Percentiles rank a stretch among this genome's conserved stretches.
Evolutionary conservation across 2,888 invertebrate species (phyloP).

Genomic region (Drosophila paucipuncta): DNA sequence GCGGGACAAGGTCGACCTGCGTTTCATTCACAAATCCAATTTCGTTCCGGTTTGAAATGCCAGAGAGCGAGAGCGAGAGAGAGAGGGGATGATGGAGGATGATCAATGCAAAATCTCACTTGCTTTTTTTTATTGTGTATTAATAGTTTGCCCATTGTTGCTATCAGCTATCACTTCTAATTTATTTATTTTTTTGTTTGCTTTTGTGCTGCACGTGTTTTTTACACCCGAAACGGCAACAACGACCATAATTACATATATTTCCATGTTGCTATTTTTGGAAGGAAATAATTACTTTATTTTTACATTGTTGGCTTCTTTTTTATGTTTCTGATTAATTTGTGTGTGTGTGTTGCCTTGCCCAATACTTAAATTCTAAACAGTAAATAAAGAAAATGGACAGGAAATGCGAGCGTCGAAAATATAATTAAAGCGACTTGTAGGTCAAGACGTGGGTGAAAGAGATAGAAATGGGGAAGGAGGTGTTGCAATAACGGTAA

Average conservation of each 20-base stretch:
- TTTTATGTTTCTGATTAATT: conserved; percentile 25
- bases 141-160: conserved; percentile 47
- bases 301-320: conserved; percentile 54
- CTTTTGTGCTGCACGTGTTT: conserved; percentile 47
- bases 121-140: conserved; percentile 40
- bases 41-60: conserved; percentile 59
- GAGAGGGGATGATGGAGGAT: not conserved
- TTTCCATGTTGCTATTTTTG: conserved; percentile 61
- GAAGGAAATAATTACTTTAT: conserved; percentile 77
- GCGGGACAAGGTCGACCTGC: conserved; percentile 40
- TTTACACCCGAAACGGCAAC: conserved; percentile 40
- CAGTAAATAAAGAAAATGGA: conserved; percentile 65
- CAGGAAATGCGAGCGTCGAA: conserved; percentile 70
- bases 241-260: conserved; percentile 17
- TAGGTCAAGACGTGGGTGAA: conserved; percentile 71
- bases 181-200: not conserved
- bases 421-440: conserved; percentile 59
- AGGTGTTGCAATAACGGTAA: conserved; percentile 61
- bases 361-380: conserved; percentile 60
- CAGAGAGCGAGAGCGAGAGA: conserved; percentile 5
- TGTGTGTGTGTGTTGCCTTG: conserved; percentile 40
- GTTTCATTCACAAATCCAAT: conserved; percentile 65
- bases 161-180: conserved; percentile 27
- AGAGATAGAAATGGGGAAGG: not conserved
- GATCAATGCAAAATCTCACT: conserved; percentile 46